Evolutionary conservation across 2,113 vertebrate genomes (phyloP), one percentile per base, ranked within the genome.

Genomic region (Bubo scandiacus): DNA sequence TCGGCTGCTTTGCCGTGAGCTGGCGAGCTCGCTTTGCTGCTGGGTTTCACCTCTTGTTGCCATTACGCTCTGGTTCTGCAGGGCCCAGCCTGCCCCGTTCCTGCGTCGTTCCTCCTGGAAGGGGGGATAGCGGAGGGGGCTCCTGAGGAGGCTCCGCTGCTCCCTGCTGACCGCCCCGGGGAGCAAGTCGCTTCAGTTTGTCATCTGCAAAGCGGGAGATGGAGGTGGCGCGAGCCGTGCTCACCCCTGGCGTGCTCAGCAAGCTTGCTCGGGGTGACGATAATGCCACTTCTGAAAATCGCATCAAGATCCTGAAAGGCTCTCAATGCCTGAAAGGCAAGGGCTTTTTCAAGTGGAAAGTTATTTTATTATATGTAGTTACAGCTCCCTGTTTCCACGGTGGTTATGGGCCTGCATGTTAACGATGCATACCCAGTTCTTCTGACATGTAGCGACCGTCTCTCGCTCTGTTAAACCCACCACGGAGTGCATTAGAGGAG

Each of bases 371-470:
- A 6, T 5, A 11, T 14, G 30, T 8, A 40, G 61, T 21, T 14
- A n/a, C 45, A 86, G 45, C 51, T 89, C 52, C 30, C 23, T 0
- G 1, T 77, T 87, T 43, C 38, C 12, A 2, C 12, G 62, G 51
- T 9, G 15, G 40, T 36, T 81, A 7, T 2, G 7, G 21, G 26
- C 21, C 47, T 32, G 0, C 1, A 6, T 1, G 1, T 30, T 15
- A 32, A 21, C 5, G 5, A 8, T 3, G 8, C 25, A 15, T 20
- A 62, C 52, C 34, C 18, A 5, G 0, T 11, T 75, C 51, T 51
- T 10, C 38, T 34, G 34, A 11, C 1, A 0, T 3, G 17, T 9
- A n/a, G 12, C 5, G 47, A 11, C 14, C 2, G 4, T 29, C 32
- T 59, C 78, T 55, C 3, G 1, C 15, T 7, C 55, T 30, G 32